Evolutionary conservation across 2,888 invertebrate species (phyloP).

Genomic region (Lacanobia oleracea): DNA sequence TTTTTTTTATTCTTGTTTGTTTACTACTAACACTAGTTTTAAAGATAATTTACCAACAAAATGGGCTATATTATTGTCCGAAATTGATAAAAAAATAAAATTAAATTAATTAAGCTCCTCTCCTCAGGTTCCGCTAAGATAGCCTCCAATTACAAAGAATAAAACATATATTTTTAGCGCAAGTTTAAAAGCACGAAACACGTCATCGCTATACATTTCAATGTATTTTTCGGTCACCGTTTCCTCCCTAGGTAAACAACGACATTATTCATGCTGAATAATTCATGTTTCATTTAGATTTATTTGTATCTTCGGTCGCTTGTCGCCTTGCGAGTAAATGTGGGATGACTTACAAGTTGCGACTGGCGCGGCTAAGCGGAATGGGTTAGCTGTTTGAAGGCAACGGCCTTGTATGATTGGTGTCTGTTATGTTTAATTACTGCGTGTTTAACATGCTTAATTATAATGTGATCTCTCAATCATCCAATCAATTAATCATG

Average conservation of each 20-base stretch:
- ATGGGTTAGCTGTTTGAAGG: slow-evolving; percentile 30
- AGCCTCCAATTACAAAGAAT: too few species aligned
- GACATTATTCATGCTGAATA: slow-evolving; percentile 29
- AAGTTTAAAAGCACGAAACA: too few species aligned
- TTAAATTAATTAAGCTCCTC: too few species aligned
- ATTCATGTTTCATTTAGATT: slow-evolving; percentile 46
- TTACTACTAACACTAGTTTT: too few species aligned
- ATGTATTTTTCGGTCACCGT: slow-evolving; percentile 4
- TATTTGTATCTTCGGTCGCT: slow-evolving; percentile 35
- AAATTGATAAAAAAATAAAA: too few species aligned
- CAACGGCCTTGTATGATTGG: slow-evolving; percentile 1
- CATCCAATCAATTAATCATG: too few species aligned
- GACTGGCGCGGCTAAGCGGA: slow-evolving; percentile 10
- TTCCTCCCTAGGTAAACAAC: slow-evolving; percentile 27
- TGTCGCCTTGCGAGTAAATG: slow-evolving; percentile 31
- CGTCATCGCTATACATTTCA: background rate
- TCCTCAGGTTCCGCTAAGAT: too few species aligned
- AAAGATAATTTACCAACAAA: too few species aligned
- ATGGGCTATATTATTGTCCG: too few species aligned
- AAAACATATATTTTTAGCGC: too few species aligned
- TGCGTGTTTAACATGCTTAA: background rate
- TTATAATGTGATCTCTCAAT: too few species aligned
- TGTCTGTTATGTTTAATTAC: background rate
- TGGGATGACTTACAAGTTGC: slow-evolving; percentile 48
- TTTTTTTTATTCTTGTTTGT: too few species aligned